Evolutionary conservation across 2,888 invertebrate species (phyloP).

Genomic region (Hymenopus coronatus): DNA sequence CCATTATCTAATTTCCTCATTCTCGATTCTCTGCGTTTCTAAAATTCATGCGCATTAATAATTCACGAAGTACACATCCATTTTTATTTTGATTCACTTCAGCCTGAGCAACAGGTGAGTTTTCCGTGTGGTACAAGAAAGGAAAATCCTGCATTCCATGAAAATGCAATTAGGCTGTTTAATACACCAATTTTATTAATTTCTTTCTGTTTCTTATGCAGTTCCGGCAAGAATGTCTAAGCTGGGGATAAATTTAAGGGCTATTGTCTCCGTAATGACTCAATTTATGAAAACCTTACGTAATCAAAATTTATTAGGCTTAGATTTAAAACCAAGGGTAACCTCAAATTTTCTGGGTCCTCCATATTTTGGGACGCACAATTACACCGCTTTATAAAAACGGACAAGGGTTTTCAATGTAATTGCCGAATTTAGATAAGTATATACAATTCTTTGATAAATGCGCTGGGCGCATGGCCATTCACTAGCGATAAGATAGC

Average conservation of each 20-base stretch:
- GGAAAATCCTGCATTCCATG: neutral
- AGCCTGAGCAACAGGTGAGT: neutral
- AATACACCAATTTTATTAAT: neutral
- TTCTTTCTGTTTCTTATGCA: neutral
- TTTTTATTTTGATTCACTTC: too few species aligned
- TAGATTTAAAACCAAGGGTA: neutral
- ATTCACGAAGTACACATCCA: neutral
- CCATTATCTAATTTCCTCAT: neutral
- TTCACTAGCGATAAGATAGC: too few species aligned
- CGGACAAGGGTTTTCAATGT: neutral
- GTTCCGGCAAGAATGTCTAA: neutral
- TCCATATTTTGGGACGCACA: neutral
- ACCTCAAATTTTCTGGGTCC: neutral
- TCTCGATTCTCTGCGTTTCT: neutral
- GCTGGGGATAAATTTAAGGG: neutral
- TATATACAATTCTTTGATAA: too few species aligned
- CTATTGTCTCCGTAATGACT: neutral
- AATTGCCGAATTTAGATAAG: neutral
- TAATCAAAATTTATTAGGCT: neutral
- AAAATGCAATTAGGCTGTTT: neutral
- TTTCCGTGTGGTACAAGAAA: neutral
- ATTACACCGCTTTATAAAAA: neutral
- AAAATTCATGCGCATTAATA: neutral
- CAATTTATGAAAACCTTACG: neutral
- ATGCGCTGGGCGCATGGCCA: too few species aligned